Evolutionary conservation across 2,888 invertebrate species (phyloP).

Genomic region (Aspidapion aeneum): DNA sequence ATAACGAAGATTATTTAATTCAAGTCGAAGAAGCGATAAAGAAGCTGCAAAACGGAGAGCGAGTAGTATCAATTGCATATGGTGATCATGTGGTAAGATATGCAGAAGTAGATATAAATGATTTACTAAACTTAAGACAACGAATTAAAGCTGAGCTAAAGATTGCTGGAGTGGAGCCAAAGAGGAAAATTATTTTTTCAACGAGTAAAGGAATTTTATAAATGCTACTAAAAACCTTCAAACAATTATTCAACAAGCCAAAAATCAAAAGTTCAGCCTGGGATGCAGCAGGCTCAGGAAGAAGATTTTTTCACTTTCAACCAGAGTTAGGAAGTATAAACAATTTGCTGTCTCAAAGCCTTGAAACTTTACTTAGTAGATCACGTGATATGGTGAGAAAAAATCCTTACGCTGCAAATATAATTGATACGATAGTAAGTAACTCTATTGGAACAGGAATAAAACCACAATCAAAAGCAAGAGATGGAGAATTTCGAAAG

Average conservation of each 20-base stretch:
- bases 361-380: too few species aligned
- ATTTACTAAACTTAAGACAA: conserved; percentile 9
- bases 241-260: too few species aligned
- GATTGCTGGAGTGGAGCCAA: conserved; percentile 8
- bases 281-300: too few species aligned
- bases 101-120: conserved; percentile 11
- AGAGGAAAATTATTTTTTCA: conserved; percentile 11
- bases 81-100: conserved; percentile 12
- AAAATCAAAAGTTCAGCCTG: too few species aligned
- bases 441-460: conserved; percentile 16
- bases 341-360: too few species aligned
- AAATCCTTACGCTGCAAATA: conserved; percentile 12
- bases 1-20: conserved; percentile 11
- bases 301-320: too few species aligned
- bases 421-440: conserved; percentile 14
- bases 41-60: conserved; percentile 8
- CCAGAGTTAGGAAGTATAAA: too few species aligned
- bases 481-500: conserved; percentile 14
- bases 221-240: too few species aligned
- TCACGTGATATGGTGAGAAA: conserved; percentile 14
- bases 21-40: conserved; percentile 12
- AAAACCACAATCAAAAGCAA: conserved; percentile 15
- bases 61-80: conserved; percentile 14
- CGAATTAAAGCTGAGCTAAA: conserved; percentile 11
- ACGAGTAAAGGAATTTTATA: too few species aligned